These are phyloP conservation scores for Drosophila ficusphila DNA, from an alignment of 1,140 invertebrate genomes.

Conservation along the genomic window DNA sequence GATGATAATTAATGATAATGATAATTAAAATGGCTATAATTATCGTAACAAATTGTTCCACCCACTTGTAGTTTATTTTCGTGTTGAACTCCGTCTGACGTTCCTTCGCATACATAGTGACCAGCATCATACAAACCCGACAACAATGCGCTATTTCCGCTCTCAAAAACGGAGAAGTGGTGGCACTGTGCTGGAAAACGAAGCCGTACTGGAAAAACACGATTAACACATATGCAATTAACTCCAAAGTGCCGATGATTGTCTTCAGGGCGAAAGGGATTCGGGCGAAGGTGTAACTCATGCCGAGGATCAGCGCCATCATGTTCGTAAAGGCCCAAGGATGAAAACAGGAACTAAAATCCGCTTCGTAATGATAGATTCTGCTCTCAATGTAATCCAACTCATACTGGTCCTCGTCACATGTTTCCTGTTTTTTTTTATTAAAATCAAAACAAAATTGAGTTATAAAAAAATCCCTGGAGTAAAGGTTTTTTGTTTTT, in stretches of 20 bases:
- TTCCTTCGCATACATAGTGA: conserved; percentile 91
- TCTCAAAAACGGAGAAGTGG: conserved; percentile 87
- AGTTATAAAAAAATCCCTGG: too few relatives aligned
- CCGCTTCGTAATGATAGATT: conserved; percentile 44
- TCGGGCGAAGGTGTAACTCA: conserved; percentile 92
- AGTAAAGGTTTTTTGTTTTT: too few relatives aligned
- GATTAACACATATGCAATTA: conserved; percentile 88
- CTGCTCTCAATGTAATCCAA: conserved; percentile 40
- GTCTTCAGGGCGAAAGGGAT: conserved; percentile 94
- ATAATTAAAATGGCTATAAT: too few relatives aligned
- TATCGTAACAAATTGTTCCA: background rate
- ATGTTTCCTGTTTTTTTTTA: conserved; percentile 22
- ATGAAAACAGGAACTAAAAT: conserved; percentile 84
- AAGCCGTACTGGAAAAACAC: conserved; percentile 86
- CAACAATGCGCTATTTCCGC: conserved; percentile 89
- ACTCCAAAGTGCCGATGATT: conserved; percentile 87
- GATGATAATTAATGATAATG: too few relatives aligned
- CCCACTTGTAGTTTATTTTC: conserved; percentile 88
- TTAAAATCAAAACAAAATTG: background rate
- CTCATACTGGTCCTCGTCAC: conserved; percentile 10
- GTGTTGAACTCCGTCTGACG: conserved; percentile 95
- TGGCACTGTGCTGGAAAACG: conserved; percentile 86
- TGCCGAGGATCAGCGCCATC: conserved; percentile 90
- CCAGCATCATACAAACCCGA: conserved; percentile 88
- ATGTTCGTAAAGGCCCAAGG: conserved; percentile 92